phyloP scores from a whole-genome alignment of 2,888 invertebrate species.

The Noctua fimbriata region DNA sequence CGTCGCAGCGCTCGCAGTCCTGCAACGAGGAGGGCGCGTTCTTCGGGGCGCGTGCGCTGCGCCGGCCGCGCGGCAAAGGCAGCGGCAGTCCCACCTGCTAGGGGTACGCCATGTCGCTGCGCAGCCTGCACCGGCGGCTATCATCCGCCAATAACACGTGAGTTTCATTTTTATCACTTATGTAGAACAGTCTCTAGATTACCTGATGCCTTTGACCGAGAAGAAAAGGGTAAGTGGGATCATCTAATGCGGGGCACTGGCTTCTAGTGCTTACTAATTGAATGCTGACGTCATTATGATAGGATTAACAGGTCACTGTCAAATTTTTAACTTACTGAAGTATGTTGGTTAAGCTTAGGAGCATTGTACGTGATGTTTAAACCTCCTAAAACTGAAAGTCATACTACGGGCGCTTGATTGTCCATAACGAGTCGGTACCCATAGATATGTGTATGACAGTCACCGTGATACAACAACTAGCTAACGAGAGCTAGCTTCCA shows the following conservation, averaged over 20 bases:
- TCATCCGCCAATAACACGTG: conserved; percentile 91
- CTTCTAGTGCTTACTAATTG: neutral
- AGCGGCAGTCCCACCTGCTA: conserved; percentile 91
- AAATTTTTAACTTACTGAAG: neutral
- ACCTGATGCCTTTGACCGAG: neutral
- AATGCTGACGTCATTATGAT: neutral
- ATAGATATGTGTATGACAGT: neutral
- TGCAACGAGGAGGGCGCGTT: conserved; percentile 90
- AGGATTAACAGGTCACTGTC: neutral
- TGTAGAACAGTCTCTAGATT: neutral
- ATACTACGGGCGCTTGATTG: neutral
- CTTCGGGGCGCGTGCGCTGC: conserved; percentile 89
- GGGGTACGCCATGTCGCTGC: conserved; percentile 92
- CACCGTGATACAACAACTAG: neutral
- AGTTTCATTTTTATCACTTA: conserved; percentile 73
- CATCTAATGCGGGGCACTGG: neutral
- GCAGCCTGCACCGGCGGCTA: conserved; percentile 91
- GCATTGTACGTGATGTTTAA: neutral
- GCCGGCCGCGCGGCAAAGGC: conserved; percentile 90
- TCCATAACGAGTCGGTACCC: neutral
- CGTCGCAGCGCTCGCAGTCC: conserved; percentile 89
- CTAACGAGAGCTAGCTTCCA: conserved; percentile 6
- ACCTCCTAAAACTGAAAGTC: neutral
- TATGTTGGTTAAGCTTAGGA: neutral
- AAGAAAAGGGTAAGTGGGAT: neutral